Base-by-base conservation (phyloP, 2,888 invertebrate genomes). In the Nesidiocoris tenuis region DNA sequence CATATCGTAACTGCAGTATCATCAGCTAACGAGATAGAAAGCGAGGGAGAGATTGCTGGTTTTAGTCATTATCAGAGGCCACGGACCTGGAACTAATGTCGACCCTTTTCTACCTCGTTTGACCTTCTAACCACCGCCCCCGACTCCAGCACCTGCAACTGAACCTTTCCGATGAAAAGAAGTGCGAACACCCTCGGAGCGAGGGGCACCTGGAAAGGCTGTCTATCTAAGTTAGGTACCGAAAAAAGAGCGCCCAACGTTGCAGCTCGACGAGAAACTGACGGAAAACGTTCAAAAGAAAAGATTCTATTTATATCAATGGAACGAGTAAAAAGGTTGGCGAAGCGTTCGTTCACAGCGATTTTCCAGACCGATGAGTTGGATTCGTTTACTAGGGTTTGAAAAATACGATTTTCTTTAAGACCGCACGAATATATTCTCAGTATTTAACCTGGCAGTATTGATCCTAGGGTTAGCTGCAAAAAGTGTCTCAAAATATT, bases 51-150 rank as follows among this genome's bases (percentile, higher is more conserved):
- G n/a, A n/a, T n/a, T 39, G 39, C 12, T 39, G 12, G 70, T 17
- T 70, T 57, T 70, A 70, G 54, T 59, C 70, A 70, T 70, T 70
- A 70, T 70, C 70, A 57, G 59, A 59, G 70, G 24, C 61, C 70
- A 59, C 24, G 70, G 70, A 24, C 57, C 59, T 70, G 70, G 70
- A 70, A 70, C 70, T 70, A 70, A 70, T 70, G 24, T 25, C 57
- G 59, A 12, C 57, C 21, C 61, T 70, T 39, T 39, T 59, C 61
- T 59, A 55, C 67, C 59, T 70, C 59, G 70, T 25, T 70, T 19
- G 70, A 70, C 59, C 70, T 70, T 70, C 24, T 70, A 70, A 67
- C 39, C 39, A 12, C 12, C 39, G 39, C 39, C 3, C 39, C 39
- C 12, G 39, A 3, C 12, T 39, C 12, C 39, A n/a, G n/a, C n/a